phyloP scores from a whole-genome alignment of 2,797 vertebrate genomes.

The Sitta carolinensis region DNA sequence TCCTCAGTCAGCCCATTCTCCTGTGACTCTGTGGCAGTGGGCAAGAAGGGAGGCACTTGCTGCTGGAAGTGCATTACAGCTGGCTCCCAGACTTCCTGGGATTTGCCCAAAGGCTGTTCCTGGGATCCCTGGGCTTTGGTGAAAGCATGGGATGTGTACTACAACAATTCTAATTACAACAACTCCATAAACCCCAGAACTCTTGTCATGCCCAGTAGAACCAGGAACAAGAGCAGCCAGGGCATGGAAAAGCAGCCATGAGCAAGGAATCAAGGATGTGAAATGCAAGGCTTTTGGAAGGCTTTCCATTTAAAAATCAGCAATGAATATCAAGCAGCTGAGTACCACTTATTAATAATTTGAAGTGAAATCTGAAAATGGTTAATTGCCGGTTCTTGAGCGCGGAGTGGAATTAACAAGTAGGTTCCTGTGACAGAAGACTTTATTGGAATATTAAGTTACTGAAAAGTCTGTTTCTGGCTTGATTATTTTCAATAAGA shows the following conservation, averaged over 20 bases:
- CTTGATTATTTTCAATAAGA: slow-evolving; percentile 41
- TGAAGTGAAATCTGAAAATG: slow-evolving; percentile 59
- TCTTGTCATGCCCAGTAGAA: fast-evolving
- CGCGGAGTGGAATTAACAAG: slow-evolving; percentile 49
- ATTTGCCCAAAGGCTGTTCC: neutral
- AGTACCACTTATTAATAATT: slow-evolving; percentile 61
- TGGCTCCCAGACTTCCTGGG: neutral
- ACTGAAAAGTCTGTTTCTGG: slow-evolving; percentile 35
- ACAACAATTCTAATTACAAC: neutral
- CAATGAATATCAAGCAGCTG: slow-evolving; percentile 21
- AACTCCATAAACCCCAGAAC: neutral
- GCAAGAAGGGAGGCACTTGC: neutral
- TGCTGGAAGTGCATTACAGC: neutral
- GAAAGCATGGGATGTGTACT: neutral
- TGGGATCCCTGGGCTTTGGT: neutral
- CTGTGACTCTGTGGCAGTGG: neutral
- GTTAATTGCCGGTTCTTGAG: slow-evolving; percentile 58
- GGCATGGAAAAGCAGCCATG: neutral
- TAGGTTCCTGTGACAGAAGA: slow-evolving; percentile 30
- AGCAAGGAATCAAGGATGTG: neutral
- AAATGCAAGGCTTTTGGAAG: slow-evolving; percentile 5
- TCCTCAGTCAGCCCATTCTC: neutral
- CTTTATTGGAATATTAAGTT: slow-evolving; percentile 63
- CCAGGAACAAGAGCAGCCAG: neutral
- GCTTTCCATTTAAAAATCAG: neutral